Evolutionary conservation across 2,797 vertebrate species (phyloP), one percentile per base, ranked within the genome.

Genomic region (Phaenicophaeus curvirostris): DNA sequence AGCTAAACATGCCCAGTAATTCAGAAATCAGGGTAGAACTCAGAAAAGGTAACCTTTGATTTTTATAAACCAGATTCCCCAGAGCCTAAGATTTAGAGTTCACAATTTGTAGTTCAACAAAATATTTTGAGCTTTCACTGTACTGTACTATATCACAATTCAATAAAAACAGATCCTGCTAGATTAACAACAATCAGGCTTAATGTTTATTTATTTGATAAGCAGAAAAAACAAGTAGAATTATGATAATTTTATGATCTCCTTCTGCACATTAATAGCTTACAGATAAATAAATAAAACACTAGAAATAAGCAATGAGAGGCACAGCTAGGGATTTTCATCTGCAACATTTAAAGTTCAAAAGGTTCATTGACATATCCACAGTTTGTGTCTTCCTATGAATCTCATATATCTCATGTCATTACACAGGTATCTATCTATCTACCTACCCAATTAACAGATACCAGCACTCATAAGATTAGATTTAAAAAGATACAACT

Each of bases 401-500:
- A 58, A 73, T 89, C 35, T 78, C 31, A 33, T 15, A 41, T 11
- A 57, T 27, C 59, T 27, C 53, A 81, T 44, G 51, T 12, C 15
- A 48, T 42, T 89, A 55, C 48, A 66, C 39, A 76, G 59, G 33
- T 85, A 88, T 33, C 41, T 76, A 88, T 33, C 41, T 76, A 46
- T 28, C 39, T 33, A 74, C 30, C 31, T 31, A 58, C 16, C 31
- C 53, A 85, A 89, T 80, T 93, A 95, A 80, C 8, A 85, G 59
- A 78, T 30, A 51, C 0, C 0, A 76, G 19, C 55, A 51, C 24
- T 83, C 42, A 3, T 9, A 89, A 79, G 27, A 77, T 54, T 16
- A 65, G 37, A 74, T 83, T 87, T 54, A 83, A 37, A 80, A 92
- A 84, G 68, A 86, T 66, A 10, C 12, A 16, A 65, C 73, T 94